Evolutionary conservation across 1,140 invertebrate genomes (phyloP), one percentile per base, ranked within the genome.

Genomic region (Pseudomyrmex flavicornis): DNA sequence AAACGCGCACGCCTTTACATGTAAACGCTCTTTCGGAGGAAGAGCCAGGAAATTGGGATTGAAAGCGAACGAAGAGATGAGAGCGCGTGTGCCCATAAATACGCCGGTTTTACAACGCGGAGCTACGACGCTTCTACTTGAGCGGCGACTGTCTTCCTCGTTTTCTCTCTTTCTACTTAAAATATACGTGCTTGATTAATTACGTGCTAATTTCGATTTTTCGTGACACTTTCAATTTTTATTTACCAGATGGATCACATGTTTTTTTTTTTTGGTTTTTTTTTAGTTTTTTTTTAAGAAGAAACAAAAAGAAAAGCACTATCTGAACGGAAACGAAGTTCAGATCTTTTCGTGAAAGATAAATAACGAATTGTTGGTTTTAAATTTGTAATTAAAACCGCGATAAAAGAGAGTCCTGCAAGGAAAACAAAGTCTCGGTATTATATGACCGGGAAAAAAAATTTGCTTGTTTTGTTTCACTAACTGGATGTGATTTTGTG

Each of bases 1-100:
- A 74, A 87, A 85, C 58, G 76, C 68, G 83, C 68, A 76, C 68
- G 77, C 63, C 62, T 85, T 17, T 75, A 82, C 52, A 82, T 75
- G 83, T 62, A 82, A 69, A 50, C 26, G 68, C 46, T 68, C 63
- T 58, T 59, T 68, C 35, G n/a, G 54, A 12, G 50, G 35, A 52
- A 79, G 44, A 58, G 22, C 15, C 35, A 20, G 52, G 72, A n/a
- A 26, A 68, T 77, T 22, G 63, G 20, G 65, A 58, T 46, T 46
- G 52, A 69, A 69, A 46, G 17, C 17, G 63, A 26, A 26, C 26
- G 17, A 22, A 54, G 22, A 44, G 22, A 44, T 54, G 62, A 13
- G 22, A 17, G 17, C 17, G 17, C 50, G 75, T 17, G 44, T 12
- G 20, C 54, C 35, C 56, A n/a, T 80, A 80, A 70, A 80, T 35